Percentiles rank a stretch among this genome's conserved stretches.
Conservation (phyloP, 1,140 invertebrate species). For the Phymastichus coffea region DNA sequence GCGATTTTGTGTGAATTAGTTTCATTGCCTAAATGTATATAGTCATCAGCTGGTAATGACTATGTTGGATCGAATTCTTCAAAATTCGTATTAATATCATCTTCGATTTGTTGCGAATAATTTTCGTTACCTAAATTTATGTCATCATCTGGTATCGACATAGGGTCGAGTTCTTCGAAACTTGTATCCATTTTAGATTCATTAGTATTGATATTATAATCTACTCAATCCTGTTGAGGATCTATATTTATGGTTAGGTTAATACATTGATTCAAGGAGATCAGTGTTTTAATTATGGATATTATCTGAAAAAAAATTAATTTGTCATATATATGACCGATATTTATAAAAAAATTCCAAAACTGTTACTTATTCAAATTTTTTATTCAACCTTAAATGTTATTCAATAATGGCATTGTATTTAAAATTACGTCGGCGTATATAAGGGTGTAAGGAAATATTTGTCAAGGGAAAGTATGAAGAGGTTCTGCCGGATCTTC, state of each 20-base stretch:
- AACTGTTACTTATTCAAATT: background rate
- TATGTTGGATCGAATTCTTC: too few species aligned
- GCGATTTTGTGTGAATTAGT: too few species aligned
- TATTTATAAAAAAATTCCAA: background rate
- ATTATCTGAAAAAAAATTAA: background rate
- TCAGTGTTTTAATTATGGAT: background rate
- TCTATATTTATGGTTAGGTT: background rate
- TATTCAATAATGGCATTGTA: background rate
- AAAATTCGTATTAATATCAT: background rate
- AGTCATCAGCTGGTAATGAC: too few species aligned
- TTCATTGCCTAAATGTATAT: too few species aligned
- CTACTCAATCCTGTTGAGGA: background rate
- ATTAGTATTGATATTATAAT: background rate
- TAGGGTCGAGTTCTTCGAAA: background rate
- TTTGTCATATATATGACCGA: background rate
- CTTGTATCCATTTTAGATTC: background rate
- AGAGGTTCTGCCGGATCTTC: too few species aligned
- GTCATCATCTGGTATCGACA: background rate
- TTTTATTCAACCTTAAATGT: background rate
- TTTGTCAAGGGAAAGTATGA: too few species aligned
- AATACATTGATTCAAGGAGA: background rate
- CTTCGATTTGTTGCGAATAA: background rate
- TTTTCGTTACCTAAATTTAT: background rate
- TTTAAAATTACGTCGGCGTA: too few species aligned
- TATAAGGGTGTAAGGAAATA: too few species aligned